A percentile compares a stretch with the other conserved stretches of the same genome.
These are phyloP conservation scores for Pristionchus fissidentatus DNA, from an alignment of 2,888 invertebrate genomes.

Conservation along the genomic window DNA sequence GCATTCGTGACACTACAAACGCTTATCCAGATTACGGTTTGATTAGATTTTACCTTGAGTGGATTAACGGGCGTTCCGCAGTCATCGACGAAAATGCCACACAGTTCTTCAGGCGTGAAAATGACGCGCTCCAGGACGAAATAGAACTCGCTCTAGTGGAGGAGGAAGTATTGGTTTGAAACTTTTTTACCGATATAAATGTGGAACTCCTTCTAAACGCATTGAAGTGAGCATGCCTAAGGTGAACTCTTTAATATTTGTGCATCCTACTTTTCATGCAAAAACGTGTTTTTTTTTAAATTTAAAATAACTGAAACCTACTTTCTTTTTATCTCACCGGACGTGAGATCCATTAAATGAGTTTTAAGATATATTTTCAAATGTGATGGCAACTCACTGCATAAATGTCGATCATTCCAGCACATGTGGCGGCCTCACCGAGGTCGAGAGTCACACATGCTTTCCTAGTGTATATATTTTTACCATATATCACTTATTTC, in stretches of 20 bases:
- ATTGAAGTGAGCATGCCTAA: background rate
- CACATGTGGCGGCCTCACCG: conserved; percentile 64
- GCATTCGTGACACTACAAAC: background rate
- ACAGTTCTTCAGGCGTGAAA: conserved; percentile 65
- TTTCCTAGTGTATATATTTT: no score
- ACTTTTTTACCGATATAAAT: no score
- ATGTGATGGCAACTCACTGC: conserved; percentile 48
- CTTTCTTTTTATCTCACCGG: no score
- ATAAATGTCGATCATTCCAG: conserved; percentile 64
- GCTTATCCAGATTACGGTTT: background rate
- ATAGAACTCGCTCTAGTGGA: conserved; percentile 64
- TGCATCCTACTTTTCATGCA: background rate
- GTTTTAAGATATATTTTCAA: background rate
- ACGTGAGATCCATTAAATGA: no score
- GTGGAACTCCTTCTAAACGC: background rate
- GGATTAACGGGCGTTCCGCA: conserved; percentile 42
- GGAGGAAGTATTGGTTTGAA: no score
- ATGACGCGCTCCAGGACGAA: conserved; percentile 62
- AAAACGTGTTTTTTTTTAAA: background rate
- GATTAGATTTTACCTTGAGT: background rate
- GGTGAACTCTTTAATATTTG: background rate
- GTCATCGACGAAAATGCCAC: conserved; percentile 62
- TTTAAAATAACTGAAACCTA: no score
- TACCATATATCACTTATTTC: no score
- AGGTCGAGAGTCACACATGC: conserved; percentile 60